Conservation (phyloP, 2,797 vertebrate genomes). For the Spea hammondii region DNA sequence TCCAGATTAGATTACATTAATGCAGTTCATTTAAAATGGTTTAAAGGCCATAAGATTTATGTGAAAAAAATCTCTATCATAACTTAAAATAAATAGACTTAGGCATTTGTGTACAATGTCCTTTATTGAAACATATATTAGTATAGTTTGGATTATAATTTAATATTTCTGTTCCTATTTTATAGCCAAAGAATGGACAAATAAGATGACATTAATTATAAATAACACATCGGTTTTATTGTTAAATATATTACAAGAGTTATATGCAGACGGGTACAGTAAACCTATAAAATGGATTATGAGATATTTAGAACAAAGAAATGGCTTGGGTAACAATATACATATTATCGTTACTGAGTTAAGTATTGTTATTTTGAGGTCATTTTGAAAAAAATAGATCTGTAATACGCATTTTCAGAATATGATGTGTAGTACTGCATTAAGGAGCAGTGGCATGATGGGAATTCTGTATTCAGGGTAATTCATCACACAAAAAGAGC, state of each 20-base stretch:
- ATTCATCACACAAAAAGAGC: no score
- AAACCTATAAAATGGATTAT: constrained; percentile 7
- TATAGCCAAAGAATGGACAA: constrained; percentile 70
- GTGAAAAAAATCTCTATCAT: constrained; percentile 75
- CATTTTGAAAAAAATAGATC: neutral
- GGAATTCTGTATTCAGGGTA: no score
- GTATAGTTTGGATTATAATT: constrained; percentile 68
- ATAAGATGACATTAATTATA: constrained; percentile 74
- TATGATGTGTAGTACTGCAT: neutral
- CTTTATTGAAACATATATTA: constrained; percentile 77
- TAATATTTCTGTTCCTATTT: constrained; percentile 71
- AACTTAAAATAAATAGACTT: constrained; percentile 81
- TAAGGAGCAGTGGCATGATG: no score
- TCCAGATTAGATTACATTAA: constrained; percentile 82
- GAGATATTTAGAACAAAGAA: neutral
- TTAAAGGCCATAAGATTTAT: constrained; percentile 78
- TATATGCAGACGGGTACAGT: neutral
- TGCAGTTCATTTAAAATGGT: constrained; percentile 79
- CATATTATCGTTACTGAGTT: neutral
- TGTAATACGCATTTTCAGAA: no score
- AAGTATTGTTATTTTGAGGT: neutral
- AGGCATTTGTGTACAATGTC: constrained; percentile 79
- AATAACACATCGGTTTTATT: constrained; percentile 22
- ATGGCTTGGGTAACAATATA: neutral
- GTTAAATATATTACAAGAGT: constrained; percentile 5